Evolutionary conservation across 2,797 vertebrate species (phyloP), one percentile per base, ranked within the genome.

Genomic region (Lepidocolaptes lacrymiger): DNA sequence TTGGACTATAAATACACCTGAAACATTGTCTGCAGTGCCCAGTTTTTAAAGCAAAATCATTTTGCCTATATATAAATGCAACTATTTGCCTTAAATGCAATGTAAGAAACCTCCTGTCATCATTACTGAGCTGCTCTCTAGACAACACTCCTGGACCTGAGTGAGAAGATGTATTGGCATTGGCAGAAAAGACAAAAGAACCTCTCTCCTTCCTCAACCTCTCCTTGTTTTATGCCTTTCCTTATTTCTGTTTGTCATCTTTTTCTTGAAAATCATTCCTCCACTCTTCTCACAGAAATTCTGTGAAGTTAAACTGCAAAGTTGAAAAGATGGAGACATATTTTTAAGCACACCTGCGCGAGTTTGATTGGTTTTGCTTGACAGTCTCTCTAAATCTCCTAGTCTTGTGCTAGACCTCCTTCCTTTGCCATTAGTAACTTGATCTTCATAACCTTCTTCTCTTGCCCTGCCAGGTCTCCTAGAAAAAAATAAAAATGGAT

Each of bases 1-100:
- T 36, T 91, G 59, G 36, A 74, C 80, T 95, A 90, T 90, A 95
- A 96, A 95, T 91, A 78, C 28, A 85, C 62, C 62, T 93, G n/a
- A 74, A 52, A 69, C 73, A 22, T 52, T 7, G 3, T 44, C 41
- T 77, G 54, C 49, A 76, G 46, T 72, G 71, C 36, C 37, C 9
- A 4, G 11, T 34, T 61, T 88, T 85, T 63, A 91, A 96, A 89
- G n/a, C 13, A 44, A 66, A 88, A 78, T 12, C 24, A 39, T 63
- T 85, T 64, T 68, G 36, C 36, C 49, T 56, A 58, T 41, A 41
- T 74, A 8, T 77, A 80, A 86, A 59, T 46, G 32, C 8, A 59
- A 62, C 10, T 46, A 5, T 62, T 55, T 54, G 9, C 27, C 23
- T 89, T 51, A 87, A 84, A 86, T 21, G 61, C 8, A 91, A 7